phyloP scores from a whole-genome alignment of 2,797 vertebrate species.

The Pantherophis vulpinus region DNA sequence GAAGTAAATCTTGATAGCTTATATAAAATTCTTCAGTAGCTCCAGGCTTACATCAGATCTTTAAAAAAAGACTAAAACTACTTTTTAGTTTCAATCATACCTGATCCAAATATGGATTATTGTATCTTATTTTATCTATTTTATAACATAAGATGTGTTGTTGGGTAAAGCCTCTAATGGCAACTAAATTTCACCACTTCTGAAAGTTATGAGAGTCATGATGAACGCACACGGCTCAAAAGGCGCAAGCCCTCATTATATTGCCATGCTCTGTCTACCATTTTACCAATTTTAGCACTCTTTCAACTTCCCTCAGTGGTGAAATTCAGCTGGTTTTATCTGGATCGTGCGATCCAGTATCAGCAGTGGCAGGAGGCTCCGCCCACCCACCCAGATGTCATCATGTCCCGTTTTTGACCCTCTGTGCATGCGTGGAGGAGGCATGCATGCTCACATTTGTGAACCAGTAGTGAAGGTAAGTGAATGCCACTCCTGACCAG shows the following conservation, averaged over 20 bases:
- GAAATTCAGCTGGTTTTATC: too few relatives aligned
- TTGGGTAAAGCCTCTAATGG: not conserved
- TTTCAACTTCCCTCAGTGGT: not conserved
- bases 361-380: too few relatives aligned
- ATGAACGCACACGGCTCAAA: not conserved
- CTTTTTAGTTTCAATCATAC: not conserved
- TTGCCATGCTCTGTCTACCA: not conserved
- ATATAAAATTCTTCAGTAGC: not conserved
- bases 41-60: not conserved
- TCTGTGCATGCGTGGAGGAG: too few relatives aligned
- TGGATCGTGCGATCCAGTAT: too few relatives aligned
- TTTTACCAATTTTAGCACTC: not conserved
- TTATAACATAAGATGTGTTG: not conserved
- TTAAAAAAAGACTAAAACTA: not conserved
- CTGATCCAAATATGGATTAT: not conserved
- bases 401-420: too few relatives aligned
- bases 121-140: not conserved
- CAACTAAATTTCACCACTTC: not conserved
- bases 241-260: not conserved
- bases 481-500: too few relatives aligned
- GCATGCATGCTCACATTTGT: too few relatives aligned
- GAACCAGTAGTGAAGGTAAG: too few relatives aligned
- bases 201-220: not conserved
- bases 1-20: not conserved
- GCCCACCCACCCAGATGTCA: too few relatives aligned